Evolutionary conservation across 2,113 vertebrate genomes (phyloP).

Genomic region (Dascyllus trimaculatus): DNA sequence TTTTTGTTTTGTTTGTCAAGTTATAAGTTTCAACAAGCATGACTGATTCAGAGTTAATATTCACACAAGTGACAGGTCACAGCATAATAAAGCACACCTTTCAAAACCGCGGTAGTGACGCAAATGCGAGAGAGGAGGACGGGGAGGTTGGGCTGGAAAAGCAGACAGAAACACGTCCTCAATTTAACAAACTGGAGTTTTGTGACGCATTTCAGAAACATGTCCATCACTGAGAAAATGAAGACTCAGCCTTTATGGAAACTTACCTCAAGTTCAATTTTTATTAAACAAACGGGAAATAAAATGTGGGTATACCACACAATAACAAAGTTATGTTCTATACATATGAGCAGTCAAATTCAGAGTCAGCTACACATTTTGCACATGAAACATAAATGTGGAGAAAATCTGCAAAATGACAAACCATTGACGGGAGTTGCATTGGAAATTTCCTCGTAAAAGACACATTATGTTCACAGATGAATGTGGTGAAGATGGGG

Average conservation of each 20-base stretch:
- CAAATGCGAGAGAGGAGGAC: constrained; percentile 27
- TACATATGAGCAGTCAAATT: background rate
- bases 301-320: background rate
- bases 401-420: background rate
- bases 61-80: constrained; percentile 29
- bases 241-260: background rate
- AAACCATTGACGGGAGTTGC: background rate
- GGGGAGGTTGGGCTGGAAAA: background rate
- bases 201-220: background rate
- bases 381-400: background rate
- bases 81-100: constrained; percentile 47
- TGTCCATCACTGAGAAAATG: background rate
- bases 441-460: constrained; percentile 3
- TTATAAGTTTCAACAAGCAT: background rate
- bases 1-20: background rate
- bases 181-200: background rate
- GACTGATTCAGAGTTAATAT: constrained; percentile 15
- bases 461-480: constrained; percentile 13
- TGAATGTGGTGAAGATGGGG: constrained; percentile 31
- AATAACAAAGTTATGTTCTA: background rate
- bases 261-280: background rate
- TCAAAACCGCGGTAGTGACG: constrained; percentile 32
- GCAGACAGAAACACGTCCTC: constrained; percentile 15
- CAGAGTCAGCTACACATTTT: background rate
- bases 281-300: background rate